These are phyloP conservation scores for Diplodus puntazzo DNA, from an alignment of 2,797 vertebrate genomes.

Conservation along the genomic window DNA sequence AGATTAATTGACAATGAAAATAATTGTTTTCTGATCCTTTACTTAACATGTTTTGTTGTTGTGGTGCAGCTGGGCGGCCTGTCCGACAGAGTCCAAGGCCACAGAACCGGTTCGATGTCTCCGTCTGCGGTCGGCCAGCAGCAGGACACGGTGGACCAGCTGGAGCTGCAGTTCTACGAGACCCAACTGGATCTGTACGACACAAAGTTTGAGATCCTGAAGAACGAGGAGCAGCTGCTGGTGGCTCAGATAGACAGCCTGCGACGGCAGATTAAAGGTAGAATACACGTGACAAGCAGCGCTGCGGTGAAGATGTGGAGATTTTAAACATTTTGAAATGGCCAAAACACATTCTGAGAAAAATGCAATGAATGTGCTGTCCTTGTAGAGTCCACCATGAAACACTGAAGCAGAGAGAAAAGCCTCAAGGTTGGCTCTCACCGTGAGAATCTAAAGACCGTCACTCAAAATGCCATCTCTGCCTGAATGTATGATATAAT, in stretches of 20 bases:
- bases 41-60: constrained; percentile 7
- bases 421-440: background rate
- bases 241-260: constrained; percentile 90
- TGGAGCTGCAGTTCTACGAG: constrained; percentile 95
- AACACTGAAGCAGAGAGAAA: constrained; percentile 3
- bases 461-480: background rate
- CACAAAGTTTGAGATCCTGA: constrained; percentile 93
- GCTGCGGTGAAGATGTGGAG: background rate
- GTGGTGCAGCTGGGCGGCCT: constrained; percentile 86
- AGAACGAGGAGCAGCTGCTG: constrained; percentile 94
- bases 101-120: constrained; percentile 18
- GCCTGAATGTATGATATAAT: background rate
- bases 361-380: background rate
- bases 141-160: constrained; percentile 83
- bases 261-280: constrained; percentile 93
- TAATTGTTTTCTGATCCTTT: background rate
- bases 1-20: too few relatives aligned
- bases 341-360: too few relatives aligned
- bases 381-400: background rate
- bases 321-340: background rate
- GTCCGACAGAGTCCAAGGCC: constrained; percentile 56
- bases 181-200: constrained; percentile 93
- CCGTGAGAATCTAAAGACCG: constrained; percentile 1
- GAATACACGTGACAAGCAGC: background rate
- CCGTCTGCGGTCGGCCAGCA: constrained; percentile 38